Evolutionary conservation across 2,888 invertebrate species (phyloP), one percentile per base, ranked within the genome.

Genomic region (Amphipyra tragopoginis): DNA sequence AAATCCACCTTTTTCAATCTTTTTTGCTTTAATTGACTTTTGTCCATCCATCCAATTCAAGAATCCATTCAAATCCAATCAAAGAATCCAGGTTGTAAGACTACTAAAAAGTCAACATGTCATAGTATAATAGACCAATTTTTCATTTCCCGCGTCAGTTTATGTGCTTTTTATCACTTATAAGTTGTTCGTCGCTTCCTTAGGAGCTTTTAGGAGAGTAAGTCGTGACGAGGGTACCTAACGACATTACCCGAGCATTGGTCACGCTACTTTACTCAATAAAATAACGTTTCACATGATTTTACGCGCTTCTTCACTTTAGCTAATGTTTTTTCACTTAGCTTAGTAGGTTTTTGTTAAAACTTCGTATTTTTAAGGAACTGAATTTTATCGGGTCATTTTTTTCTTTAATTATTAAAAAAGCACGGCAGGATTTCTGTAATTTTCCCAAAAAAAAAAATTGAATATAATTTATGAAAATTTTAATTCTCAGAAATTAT

Each of bases 161-260:
- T 13, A 38, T 40, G n/a, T 33, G 60, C 29, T 2, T 1, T 29
- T 7, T 29, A 29, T 4, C 6, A 7, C 6, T 53, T 58, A 40
- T 44, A 59, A 56, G 21, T 59, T 48, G 15, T 45, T 64, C 21
- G 13, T 11, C 38, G 45, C 8, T 52, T 39, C 38, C 53, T 48
- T 38, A 5, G 11, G 34, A 63, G 54, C 49, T 59, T 48, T 49
- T 48, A 54, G 29, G 7, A 10, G 14, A 38, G 42, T 15, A 21
- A 44, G 33, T 29, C 51, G 66, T 73, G 75, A 79, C 69, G 55
- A 72, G 72, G 75, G 72, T 75, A 9, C 21, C 52, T 71, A 77
- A 79, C 65, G 43, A 61, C 38, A 54, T 79, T 77, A 77, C 49
- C 45, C 62, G 60, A 54, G 56, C 59, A 57, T 54, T 62, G 66